A percentile compares a stretch with the other conserved stretches of the same genome.
These are phyloP conservation scores for Suncus etruscus DNA, from an alignment of 2,113 vertebrate genomes.

Conservation along the genomic window DNA sequence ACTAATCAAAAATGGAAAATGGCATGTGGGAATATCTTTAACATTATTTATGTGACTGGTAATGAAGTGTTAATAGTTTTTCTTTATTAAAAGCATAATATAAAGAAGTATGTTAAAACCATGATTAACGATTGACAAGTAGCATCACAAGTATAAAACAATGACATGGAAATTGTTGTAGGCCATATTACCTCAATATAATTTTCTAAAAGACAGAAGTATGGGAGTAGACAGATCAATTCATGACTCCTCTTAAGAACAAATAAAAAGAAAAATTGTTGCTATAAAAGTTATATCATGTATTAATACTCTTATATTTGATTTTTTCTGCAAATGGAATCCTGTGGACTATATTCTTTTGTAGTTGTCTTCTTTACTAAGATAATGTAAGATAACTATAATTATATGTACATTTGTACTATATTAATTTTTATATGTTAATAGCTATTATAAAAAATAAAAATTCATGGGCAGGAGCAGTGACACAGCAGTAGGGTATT, in stretches of 20 bases:
- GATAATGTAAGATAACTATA: neutral
- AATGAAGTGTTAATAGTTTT: neutral
- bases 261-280: neutral
- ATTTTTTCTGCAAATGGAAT: neutral
- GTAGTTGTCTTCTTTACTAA: neutral
- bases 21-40: fast-evolving
- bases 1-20: neutral
- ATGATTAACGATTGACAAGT: no score
- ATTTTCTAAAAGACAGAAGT: no score
- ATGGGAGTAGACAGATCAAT: neutral
- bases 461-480: no score
- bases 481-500: no score
- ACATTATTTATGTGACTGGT: neutral
- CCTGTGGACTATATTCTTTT: neutral
- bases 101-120: no score
- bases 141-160: no score
- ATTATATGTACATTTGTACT: neutral
- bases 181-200: no score
- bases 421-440: no score
- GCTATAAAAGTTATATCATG: neutral
- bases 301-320: neutral
- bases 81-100: no score
- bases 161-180: no score
- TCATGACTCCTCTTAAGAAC: neutral
- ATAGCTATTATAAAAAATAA: neutral